Conservation (phyloP, 2,888 invertebrate genomes). For the Chelonus formosanus region DNA sequence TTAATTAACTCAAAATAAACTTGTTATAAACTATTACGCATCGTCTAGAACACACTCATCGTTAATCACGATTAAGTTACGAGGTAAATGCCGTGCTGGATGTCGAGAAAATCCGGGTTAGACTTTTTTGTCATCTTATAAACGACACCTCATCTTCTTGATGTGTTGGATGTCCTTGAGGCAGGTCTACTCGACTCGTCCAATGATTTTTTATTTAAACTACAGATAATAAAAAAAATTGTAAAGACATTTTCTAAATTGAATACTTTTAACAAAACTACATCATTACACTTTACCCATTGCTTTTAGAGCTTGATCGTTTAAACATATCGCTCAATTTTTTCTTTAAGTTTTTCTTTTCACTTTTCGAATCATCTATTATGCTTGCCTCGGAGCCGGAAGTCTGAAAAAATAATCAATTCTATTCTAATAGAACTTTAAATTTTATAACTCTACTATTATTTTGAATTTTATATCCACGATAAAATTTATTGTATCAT, state of each 20-base stretch:
- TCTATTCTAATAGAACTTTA: not conserved
- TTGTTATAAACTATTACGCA: too few relatives aligned
- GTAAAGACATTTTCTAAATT: not conserved
- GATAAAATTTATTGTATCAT: too few relatives aligned
- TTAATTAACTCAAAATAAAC: too few relatives aligned
- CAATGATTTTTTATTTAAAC: slow-evolving; percentile 54
- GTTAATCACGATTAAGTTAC: not conserved
- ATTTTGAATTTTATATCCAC: too few relatives aligned
- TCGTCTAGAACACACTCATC: not conserved
- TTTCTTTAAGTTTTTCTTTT: slow-evolving; percentile 80
- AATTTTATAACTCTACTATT: not conserved
- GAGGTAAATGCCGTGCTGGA: slow-evolving; percentile 23
- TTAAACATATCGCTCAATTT: slow-evolving; percentile 86
- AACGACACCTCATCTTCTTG: slow-evolving; percentile 44
- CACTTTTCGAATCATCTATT: slow-evolving; percentile 53
- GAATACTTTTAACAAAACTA: too few relatives aligned
- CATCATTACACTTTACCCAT: slow-evolving; percentile 46
- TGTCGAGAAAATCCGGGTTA: not conserved
- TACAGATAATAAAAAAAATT: slow-evolving; percentile 38
- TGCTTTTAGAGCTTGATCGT: slow-evolving; percentile 65
- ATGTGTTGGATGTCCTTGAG: slow-evolving; percentile 57
- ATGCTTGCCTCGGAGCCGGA: slow-evolving; percentile 62
- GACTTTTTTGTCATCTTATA: slow-evolving; percentile 25
- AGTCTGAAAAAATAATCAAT: slow-evolving; percentile 48
- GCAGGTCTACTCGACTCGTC: slow-evolving; percentile 57